phyloP scores from a whole-genome alignment of 2,113 vertebrate species.

The Pongo pygmaeus region DNA sequence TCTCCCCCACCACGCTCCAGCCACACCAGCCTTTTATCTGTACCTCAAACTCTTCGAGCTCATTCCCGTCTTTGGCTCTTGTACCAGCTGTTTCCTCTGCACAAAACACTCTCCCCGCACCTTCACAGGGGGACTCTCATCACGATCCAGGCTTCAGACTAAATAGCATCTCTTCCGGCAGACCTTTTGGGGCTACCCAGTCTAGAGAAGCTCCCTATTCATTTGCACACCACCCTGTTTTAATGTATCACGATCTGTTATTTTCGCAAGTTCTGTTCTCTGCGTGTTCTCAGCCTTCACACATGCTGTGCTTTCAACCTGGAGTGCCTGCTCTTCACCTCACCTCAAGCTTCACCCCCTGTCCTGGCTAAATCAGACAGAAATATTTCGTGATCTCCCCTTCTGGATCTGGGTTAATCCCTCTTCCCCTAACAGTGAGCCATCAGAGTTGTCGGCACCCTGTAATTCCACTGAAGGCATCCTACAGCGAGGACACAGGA shows the following conservation, averaged over 20 bases:
- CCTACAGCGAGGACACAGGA: background rate
- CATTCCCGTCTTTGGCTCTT: background rate
- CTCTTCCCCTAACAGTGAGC: background rate
- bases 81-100: background rate
- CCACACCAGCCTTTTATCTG: background rate
- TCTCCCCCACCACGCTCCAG: background rate
- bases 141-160: background rate
- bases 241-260: background rate
- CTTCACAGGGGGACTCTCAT: background rate
- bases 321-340: background rate
- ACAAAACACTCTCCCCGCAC: background rate
- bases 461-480: background rate
- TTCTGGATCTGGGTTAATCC: background rate
- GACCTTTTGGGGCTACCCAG: background rate
- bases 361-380: background rate
- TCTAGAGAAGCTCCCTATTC: background rate
- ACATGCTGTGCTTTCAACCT: background rate
- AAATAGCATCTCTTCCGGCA: background rate
- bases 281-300: background rate
- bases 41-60: background rate
- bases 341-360: background rate
- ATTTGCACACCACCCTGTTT: background rate
- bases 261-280: background rate
- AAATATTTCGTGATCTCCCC: background rate
- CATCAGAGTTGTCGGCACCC: background rate